Base-by-base conservation (phyloP, 2,113 vertebrate genomes). In the Trachemys scripta region DNA sequence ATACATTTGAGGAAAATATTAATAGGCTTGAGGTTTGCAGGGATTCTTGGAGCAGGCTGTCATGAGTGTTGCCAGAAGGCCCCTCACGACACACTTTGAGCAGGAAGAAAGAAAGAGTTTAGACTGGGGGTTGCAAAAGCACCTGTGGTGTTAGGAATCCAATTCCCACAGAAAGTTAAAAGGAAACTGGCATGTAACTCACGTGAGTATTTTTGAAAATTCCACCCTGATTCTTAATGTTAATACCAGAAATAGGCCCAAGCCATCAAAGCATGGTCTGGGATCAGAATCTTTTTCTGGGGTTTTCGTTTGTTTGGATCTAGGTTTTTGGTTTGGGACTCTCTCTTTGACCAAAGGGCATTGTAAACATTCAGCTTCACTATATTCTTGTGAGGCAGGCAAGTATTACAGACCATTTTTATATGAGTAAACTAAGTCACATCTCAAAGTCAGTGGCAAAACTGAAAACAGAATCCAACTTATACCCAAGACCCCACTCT, bases 281-380 rank as follows among this genome's bases (percentile, higher is more conserved):
- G 95, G 95, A 96, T 53, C 92, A 88, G 92, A 96, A 93, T 1
- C 51, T 8, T 79, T 51, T 69, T 90, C 95, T 93, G 93, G 79
- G 83, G 93, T 95, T 88, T 95, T 97, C 83, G 87, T 90, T 92
- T 96, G 95, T 93, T 97, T 95, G 96, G 92, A 93, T 89, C 49
- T 56, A 57, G 82, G 31, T 96, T 97, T 97, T 85, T 91, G 92
- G 5, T 42, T 87, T 3, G 79, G 87, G 95, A 92, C 82, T 91
- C 97, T 95, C 90, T 57, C 89, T 96, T 92, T 83, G 93, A 95
- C 87, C 79, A 92, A 94, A 93, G 49, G 95, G 89, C 87, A 88
- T 88, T 90, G 87, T 95, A 94, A 97, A 96, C 93, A 97, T 65
- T 31, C 81, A 10, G 1, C 80, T 89, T 80, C 0, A 0, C 53